Evolutionary conservation across 2,888 invertebrate species (phyloP).

Genomic region (Digitonthophagus gazella): DNA sequence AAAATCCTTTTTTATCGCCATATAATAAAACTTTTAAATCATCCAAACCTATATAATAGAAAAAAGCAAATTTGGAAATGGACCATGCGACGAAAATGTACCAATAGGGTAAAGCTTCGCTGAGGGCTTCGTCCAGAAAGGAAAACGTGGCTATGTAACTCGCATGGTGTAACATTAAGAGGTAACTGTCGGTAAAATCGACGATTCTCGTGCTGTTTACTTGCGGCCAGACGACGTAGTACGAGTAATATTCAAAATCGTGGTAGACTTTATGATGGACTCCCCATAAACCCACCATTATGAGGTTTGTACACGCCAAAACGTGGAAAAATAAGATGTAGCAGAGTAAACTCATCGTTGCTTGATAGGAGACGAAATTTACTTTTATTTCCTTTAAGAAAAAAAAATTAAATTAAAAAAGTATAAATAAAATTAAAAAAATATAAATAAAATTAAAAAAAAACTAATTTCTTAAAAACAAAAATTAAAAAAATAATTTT

Average conservation of each 20-base stretch:
- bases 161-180: not conserved
- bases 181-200: slow-evolving; percentile 9
- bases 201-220: not conserved
- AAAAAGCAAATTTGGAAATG: slow-evolving; percentile 15
- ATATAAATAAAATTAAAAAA: too few species aligned
- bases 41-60: slow-evolving; percentile 18
- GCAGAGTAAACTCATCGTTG: slow-evolving; percentile 7
- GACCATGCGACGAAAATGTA: slow-evolving; percentile 9
- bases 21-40: not conserved
- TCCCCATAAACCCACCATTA: slow-evolving; percentile 4
- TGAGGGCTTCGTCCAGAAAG: not conserved
- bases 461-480: too few species aligned
- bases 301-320: slow-evolving; percentile 18
- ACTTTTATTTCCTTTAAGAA: too few species aligned
- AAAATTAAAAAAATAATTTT: too few species aligned
- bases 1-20: not conserved
- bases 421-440: too few species aligned
- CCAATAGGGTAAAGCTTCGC: not conserved
- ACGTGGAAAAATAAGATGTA: slow-evolving; percentile 23
- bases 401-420: too few species aligned
- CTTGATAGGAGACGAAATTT: slow-evolving; percentile 7
- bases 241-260: not conserved
- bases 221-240: slow-evolving; percentile 17
- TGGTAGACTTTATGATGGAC: not conserved
- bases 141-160: slow-evolving; percentile 15